A percentile compares a stretch with the other conserved stretches of the same genome.
phyloP scores from a whole-genome alignment of 2,113 vertebrate genomes.

The Protomyctophum bolini region DNA sequence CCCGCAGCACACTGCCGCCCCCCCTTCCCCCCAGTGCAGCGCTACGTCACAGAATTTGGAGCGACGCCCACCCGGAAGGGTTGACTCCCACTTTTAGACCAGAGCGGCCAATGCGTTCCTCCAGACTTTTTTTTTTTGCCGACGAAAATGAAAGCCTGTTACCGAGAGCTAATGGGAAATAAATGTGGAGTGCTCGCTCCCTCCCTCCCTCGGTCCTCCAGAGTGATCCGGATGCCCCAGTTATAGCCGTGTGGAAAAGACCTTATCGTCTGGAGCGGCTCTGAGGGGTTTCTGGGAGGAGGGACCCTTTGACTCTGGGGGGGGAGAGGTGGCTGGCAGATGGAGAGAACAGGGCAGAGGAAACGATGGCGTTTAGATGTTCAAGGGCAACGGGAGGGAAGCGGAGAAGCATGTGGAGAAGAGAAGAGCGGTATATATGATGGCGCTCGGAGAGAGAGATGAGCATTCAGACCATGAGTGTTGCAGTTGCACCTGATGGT shows the following conservation, averaged over 20 bases:
- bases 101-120: no score
- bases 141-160: slow-evolving; percentile 43
- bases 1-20: no score
- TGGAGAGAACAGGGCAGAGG: slow-evolving; percentile 8
- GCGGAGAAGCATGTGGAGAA: slow-evolving; percentile 9
- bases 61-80: no score
- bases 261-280: slow-evolving; percentile 51
- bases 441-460: background rate
- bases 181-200: slow-evolving; percentile 39
- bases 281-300: slow-evolving; percentile 33
- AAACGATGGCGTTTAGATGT: slow-evolving; percentile 10
- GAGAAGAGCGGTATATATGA: background rate
- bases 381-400: slow-evolving; percentile 10
- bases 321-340: slow-evolving; percentile 39
- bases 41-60: no score
- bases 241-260: slow-evolving; percentile 64
- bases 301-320: no score
- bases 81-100: no score
- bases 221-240: slow-evolving; percentile 53
- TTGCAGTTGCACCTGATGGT: no score
- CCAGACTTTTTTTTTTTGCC: no score
- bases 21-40: no score
- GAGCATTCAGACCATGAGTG: background rate
- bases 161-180: slow-evolving; percentile 57
- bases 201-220: slow-evolving; percentile 18